Conservation (phyloP, 2,888 invertebrate species). For the Fragum sueziense region DNA sequence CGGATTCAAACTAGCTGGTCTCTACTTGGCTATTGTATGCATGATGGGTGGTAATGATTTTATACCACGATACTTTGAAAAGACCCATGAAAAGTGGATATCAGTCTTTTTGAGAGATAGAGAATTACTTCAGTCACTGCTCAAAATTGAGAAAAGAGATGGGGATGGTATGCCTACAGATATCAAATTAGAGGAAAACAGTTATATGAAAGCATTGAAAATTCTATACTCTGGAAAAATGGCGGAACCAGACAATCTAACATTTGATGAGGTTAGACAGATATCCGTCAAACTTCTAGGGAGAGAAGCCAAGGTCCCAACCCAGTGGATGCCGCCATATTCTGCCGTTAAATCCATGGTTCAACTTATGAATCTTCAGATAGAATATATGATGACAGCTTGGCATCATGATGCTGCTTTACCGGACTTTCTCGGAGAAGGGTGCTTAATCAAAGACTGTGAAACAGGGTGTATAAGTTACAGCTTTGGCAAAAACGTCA, state of each 20-base stretch:
- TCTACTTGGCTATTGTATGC: background rate
- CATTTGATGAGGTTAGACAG: background rate
- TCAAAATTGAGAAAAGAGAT: background rate
- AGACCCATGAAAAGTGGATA: conserved; percentile 8
- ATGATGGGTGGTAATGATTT: conserved; percentile 3
- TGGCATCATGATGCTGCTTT: background rate
- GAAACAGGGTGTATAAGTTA: background rate
- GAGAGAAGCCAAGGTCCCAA: background rate
- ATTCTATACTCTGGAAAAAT: background rate
- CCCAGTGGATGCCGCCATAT: background rate
- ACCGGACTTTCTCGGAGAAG: background rate
- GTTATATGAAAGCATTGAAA: background rate
- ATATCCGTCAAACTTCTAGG: background rate
- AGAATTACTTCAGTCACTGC: background rate
- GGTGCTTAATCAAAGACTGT: background rate
- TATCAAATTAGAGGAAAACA: background rate
- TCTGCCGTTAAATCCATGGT: background rate
- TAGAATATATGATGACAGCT: background rate
- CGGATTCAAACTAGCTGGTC: background rate
- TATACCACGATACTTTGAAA: background rate
- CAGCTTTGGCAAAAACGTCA: background rate
- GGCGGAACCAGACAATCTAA: background rate
- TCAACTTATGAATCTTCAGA: background rate
- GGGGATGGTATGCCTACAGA: background rate
- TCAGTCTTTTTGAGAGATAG: background rate